Evolutionary conservation across 2,113 vertebrate species (phyloP).

Genomic region (Festucalex cinctus): DNA sequence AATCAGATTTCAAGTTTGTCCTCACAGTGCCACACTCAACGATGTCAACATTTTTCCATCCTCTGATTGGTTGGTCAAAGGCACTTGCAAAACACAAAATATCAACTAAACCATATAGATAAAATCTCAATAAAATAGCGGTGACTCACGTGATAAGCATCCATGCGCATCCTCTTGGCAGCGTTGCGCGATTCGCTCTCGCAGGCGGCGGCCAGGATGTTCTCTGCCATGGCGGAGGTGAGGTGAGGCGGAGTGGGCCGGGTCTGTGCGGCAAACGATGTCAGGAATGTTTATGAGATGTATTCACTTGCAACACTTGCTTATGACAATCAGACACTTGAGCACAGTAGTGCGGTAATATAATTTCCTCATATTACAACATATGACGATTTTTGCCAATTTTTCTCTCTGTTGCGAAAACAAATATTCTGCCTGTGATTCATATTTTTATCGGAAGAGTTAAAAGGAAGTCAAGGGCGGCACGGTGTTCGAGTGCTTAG

Average conservation of each 20-base stretch:
- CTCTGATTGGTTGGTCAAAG: too few species aligned
- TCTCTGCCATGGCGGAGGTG: slow-evolving; percentile 98
- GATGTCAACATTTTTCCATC: too few species aligned
- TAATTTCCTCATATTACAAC: too few species aligned
- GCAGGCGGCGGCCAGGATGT: slow-evolving; percentile 95
- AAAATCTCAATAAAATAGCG: too few species aligned
- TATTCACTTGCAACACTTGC: background rate
- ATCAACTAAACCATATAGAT: too few species aligned
- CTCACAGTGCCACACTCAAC: background rate
- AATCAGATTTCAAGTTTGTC: background rate
- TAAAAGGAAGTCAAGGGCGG: too few species aligned
- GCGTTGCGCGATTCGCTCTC: slow-evolving; percentile 96
- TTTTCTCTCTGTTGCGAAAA: too few species aligned
- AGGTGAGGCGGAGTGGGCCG: slow-evolving; percentile 87
- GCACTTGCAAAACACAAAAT: too few species aligned
- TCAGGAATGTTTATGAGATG: slow-evolving; percentile 11
- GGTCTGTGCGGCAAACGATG: slow-evolving; percentile 33
- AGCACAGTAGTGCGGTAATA: background rate
- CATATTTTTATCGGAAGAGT: too few species aligned
- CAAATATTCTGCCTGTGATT: too few species aligned
- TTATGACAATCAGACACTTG: background rate
- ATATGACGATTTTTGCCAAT: too few species aligned
- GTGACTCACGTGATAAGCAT: slow-evolving; percentile 61
- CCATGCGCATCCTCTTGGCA: slow-evolving; percentile 97
- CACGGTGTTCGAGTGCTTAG: too few species aligned